A percentile compares a stretch with the other conserved stretches of the same genome.
phyloP scores from a whole-genome alignment of 2,797 vertebrate genomes.

The Acrocephalus scirpaceus region DNA sequence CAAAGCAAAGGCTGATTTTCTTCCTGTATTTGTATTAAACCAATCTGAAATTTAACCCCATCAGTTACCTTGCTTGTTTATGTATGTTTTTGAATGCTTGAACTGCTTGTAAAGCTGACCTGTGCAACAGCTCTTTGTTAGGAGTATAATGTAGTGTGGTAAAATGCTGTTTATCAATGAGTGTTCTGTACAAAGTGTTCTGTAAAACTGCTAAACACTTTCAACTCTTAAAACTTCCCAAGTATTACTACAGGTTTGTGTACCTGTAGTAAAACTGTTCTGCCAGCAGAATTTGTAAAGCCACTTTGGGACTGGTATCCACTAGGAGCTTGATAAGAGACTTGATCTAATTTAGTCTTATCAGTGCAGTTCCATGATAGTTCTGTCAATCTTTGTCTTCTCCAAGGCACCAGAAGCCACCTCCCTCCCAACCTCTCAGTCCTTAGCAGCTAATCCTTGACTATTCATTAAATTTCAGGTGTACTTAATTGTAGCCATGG shows the following conservation, averaged over 20 bases:
- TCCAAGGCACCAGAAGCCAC: not conserved
- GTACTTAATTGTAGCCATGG: not conserved
- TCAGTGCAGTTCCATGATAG: not conserved
- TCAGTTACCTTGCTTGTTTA: not conserved
- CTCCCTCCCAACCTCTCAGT: not conserved
- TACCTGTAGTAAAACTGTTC: not conserved
- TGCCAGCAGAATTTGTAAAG: not conserved
- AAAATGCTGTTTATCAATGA: not conserved
- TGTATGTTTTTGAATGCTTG: not conserved
- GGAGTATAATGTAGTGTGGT: not conserved
- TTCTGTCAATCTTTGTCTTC: not conserved
- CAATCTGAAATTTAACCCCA: not conserved
- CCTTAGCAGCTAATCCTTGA: not conserved
- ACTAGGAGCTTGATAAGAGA: not conserved
- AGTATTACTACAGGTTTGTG: not conserved
- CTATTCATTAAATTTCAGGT: not conserved
- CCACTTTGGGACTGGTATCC: not conserved
- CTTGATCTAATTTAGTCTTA: not conserved
- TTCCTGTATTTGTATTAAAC: not conserved
- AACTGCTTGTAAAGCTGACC: not conserved
- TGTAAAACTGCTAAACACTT: not conserved
- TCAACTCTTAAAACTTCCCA: not conserved
- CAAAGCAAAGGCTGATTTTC: not conserved
- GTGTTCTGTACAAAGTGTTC: not conserved
- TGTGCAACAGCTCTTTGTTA: not conserved